Base-by-base conservation (phyloP, 2,797 vertebrate genomes). In the Neosalanx taihuensis region DNA sequence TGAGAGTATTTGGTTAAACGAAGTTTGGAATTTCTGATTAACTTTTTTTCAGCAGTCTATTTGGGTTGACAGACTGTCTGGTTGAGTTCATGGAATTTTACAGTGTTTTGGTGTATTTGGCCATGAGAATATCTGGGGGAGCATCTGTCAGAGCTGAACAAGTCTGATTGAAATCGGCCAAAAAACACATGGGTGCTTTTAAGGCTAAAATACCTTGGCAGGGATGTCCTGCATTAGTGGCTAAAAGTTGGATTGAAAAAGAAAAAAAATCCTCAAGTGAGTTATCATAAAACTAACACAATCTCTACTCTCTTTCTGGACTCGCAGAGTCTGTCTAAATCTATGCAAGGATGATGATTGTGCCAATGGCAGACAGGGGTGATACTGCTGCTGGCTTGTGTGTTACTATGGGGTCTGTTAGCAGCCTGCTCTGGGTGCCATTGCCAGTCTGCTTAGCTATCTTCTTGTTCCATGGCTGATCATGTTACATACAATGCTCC, bases 401-500 rank as follows among this genome's bases (percentile, higher is more conserved):
- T 70, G 75, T 62, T 80, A 76, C 60, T 74, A 76, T 80, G 73
- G 77, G 74, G 49, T 72, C 66, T 84, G 75, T 78, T 80, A 83
- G 73, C 76, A 74, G 70, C 76, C 72, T 61, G 46, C 6, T 74
- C 56, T 72, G 57, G 72, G 71, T 72, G 80, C 84, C 53, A 81
- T 60, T 69, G 59, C 58, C 70, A 78, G 63, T 31, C 59, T 62
- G 37, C 56, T 63, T 73, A 76, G 81, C 70, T 71, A 49, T 74
- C 70, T 79, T 75, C 59, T 75, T 68, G 64, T 76, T 13, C 9
- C 10, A 46, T 46, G 41, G 41, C 7, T 46, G 41, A 46, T 46
- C 41, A 13, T 46, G 41, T 46, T 46, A 13, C 10, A 46, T 46
- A 46, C 41, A 46, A 46, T 46, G 41, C 41, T 46, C 41, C 12